These are phyloP conservation scores for Orthosia gothica DNA, from an alignment of 2,888 invertebrate genomes.

Conservation along the genomic window DNA sequence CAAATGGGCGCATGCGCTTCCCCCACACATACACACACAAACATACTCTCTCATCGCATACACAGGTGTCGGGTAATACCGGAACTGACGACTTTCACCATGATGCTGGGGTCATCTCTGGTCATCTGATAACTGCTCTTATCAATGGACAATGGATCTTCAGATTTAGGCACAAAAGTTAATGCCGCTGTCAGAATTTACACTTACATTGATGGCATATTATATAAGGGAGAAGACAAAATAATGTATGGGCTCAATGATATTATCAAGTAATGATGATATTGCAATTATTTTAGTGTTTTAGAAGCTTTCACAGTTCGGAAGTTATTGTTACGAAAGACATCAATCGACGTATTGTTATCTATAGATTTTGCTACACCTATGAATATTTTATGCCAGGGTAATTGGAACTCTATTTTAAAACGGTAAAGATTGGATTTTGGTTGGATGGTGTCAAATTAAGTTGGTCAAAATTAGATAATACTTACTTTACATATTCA, in stretches of 20 bases:
- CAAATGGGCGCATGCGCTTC: slow-evolving; percentile 82
- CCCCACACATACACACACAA: slow-evolving; percentile 77
- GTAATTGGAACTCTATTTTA: neutral
- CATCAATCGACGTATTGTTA: slow-evolving; percentile 43
- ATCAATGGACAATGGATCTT: slow-evolving; percentile 78
- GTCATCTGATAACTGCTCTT: slow-evolving; percentile 81
- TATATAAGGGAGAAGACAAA: slow-evolving; percentile 38
- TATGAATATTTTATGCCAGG: neutral
- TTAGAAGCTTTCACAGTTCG: slow-evolving; percentile 55
- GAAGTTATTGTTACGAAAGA: slow-evolving; percentile 55
- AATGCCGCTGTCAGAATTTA: slow-evolving; percentile 28
- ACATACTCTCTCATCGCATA: slow-evolving; percentile 81
- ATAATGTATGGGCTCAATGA: slow-evolving; percentile 5
- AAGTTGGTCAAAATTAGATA: slow-evolving; percentile 51
- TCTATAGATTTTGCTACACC: slow-evolving; percentile 2
- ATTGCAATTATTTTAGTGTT: slow-evolving; percentile 18
- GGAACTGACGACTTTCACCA: slow-evolving; percentile 89
- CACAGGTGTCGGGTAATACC: slow-evolving; percentile 87
- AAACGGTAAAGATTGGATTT: neutral
- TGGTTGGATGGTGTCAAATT: neutral
- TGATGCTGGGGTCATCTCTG: slow-evolving; percentile 77
- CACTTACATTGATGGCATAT: slow-evolving; percentile 21
- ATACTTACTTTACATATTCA: slow-evolving; percentile 37
- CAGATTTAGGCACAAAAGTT: slow-evolving; percentile 40
- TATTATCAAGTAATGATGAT: slow-evolving; percentile 37